Percentiles rank a stretch among this genome's conserved stretches.
Conservation (phyloP, 2,113 vertebrate species). For the Charadrius vociferus region DNA sequence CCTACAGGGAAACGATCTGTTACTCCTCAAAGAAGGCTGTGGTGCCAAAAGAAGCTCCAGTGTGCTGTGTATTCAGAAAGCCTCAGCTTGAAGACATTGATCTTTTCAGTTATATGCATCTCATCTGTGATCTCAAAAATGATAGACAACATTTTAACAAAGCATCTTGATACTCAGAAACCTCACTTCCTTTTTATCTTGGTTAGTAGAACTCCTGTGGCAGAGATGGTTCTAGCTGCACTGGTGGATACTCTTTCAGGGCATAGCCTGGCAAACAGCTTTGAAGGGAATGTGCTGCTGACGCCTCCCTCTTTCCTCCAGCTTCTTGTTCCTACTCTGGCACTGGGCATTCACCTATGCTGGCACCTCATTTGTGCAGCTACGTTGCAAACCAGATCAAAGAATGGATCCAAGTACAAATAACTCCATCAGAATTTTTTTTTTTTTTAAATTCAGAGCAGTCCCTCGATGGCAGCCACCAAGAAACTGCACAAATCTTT, state of each 20-base stretch:
- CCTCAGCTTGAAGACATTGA: not conserved
- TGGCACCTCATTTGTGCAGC: not conserved
- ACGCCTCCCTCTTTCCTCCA: not conserved
- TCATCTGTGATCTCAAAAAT: not conserved
- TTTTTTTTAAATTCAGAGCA: not conserved
- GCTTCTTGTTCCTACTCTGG: not conserved
- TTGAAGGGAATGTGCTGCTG: fast-evolving
- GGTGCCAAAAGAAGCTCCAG: not conserved
- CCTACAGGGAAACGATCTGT: not conserved
- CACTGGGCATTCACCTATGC: not conserved
- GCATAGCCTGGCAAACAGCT: not conserved
- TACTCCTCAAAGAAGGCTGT: not conserved
- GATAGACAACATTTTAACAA: not conserved
- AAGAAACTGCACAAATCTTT: not conserved
- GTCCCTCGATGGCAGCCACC: not conserved
- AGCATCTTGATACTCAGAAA: not conserved
- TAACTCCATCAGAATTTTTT: not conserved
- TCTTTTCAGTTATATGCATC: not conserved
- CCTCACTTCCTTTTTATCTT: not conserved
- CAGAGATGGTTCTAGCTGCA: not conserved
- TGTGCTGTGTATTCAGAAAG: not conserved
- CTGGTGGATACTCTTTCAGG: not conserved
- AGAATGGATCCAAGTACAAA: not conserved
- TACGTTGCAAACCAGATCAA: not conserved
- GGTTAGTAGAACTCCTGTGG: not conserved